These are phyloP conservation scores for Hafferia zeledoni DNA, from an alignment of 2,797 vertebrate genomes.

Conservation along the genomic window DNA sequence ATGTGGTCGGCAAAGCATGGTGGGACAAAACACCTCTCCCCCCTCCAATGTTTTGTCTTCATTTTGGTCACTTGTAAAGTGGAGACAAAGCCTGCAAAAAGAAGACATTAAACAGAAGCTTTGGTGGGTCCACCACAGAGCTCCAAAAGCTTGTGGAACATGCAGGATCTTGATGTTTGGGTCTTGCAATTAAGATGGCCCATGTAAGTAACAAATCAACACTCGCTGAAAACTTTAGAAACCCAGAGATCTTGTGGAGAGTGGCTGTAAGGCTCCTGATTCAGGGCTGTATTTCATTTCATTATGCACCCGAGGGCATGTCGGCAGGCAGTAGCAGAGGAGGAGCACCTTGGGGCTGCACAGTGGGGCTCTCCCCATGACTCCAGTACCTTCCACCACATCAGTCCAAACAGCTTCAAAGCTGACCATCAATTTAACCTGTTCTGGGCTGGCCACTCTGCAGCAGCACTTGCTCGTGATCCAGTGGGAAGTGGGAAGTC, in stretches of 20 bases:
- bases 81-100: accelerated
- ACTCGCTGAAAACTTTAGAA: background rate
- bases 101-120: background rate
- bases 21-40: background rate
- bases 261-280: background rate
- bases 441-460: background rate
- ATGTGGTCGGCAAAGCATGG: accelerated
- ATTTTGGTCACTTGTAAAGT: background rate
- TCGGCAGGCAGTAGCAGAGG: background rate
- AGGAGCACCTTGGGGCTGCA: background rate
- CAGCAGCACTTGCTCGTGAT: background rate
- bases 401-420: background rate
- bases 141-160: background rate
- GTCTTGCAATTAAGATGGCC: background rate
- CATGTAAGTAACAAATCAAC: background rate
- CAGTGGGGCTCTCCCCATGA: background rate
- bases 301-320: accelerated
- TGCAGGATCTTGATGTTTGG: background rate
- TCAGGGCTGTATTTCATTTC: background rate
- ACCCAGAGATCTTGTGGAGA: background rate
- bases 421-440: accelerated
- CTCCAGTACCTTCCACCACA: background rate
- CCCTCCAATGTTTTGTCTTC: background rate
- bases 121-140: accelerated
- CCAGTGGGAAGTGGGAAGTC: background rate